Percentiles rank a stretch among this genome's conserved stretches.
Evolutionary conservation across 2,888 invertebrate genomes (phyloP).

Genomic region (Xylota segnis): DNA sequence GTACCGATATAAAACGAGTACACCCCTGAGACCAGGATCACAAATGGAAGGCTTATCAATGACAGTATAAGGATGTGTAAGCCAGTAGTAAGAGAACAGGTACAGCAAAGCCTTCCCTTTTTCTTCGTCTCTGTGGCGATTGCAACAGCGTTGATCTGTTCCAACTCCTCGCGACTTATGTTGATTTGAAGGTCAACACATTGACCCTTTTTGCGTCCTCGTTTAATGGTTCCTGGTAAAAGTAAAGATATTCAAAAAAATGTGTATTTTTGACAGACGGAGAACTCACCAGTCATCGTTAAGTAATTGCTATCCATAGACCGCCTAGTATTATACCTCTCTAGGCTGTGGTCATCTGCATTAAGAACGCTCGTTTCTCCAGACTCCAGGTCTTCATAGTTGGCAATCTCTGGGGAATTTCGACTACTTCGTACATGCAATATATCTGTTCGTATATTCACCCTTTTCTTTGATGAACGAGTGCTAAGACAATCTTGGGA

Average conservation of each 20-base stretch:
- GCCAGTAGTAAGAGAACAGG: constrained; percentile 87
- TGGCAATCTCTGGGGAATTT: constrained; percentile 81
- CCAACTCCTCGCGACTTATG: constrained; percentile 89
- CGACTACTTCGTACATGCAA: constrained; percentile 83
- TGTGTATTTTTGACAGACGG: neutral
- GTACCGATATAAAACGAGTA: constrained; percentile 91
- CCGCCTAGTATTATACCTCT: constrained; percentile 86
- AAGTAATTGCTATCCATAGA: constrained; percentile 87
- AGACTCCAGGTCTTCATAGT: constrained; percentile 84
- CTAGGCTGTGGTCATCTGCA: constrained; percentile 84
- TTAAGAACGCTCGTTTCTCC: constrained; percentile 83
- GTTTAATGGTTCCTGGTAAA: constrained; percentile 88
- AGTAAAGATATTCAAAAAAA: constrained; percentile 1
- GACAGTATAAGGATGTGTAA: constrained; percentile 88
- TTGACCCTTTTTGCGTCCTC: constrained; percentile 90
- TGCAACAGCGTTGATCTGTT: constrained; percentile 88
- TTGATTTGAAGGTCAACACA: constrained; percentile 90
- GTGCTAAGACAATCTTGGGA: constrained; percentile 85
- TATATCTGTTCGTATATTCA: constrained; percentile 87
- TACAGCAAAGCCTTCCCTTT: constrained; percentile 86
- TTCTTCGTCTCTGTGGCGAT: constrained; percentile 86
- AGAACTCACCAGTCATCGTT: constrained; percentile 86
- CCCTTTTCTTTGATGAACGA: constrained; percentile 86
- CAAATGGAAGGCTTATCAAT: constrained; percentile 88
- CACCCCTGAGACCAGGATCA: constrained; percentile 87